Base-by-base conservation (phyloP, 2,797 vertebrate genomes). In the Bradypodion pumilum region DNA sequence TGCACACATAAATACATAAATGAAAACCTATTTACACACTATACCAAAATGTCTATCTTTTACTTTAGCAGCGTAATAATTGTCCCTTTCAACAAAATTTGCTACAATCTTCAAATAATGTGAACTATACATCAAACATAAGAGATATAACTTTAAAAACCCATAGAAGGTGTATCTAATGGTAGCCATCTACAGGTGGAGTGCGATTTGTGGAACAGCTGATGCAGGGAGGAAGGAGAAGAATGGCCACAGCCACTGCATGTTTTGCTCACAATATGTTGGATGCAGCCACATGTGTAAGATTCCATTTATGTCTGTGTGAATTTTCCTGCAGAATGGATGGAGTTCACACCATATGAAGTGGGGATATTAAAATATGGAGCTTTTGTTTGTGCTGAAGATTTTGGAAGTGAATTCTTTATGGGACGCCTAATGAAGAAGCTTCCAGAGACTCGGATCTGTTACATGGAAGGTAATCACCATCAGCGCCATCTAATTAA, bases 381-480 rank as follows among this genome's bases (percentile, higher is more conserved):
- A 12, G 95, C 91, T 87, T 97, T 92, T 86, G 89, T 97, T 84
- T 95, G 91, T 0, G 21, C 89, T 0, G 95, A 96, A 87, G 93
- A 97, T 89, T 97, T 97, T 49, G 96, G 96, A 60, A 97, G 96
- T 0, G 94, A 97, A 80, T 97, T 97, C 92, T 97, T 95, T 92
- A 97, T 97, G 96, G 96, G 96, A 25, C 88, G 94, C n/a, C 87
- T 97, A 88, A 96, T 95, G 94, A 95, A 94, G 86, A 96, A 92
- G 89, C 73, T 94, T 29, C 95, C 96, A 1, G 96, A 97, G 83
- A 95, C 94, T 2, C 91, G 91, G 32, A 95, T 97, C 62, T 96
- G 95, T 87, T 97, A 96, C 91, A 89, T 97, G 88, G 92, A 96
- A 93, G 96, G 95, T 95, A 68, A 86, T 52, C 27, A 82, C n/a